These are phyloP conservation scores for Lasius fuliginosus DNA, from an alignment of 2,888 invertebrate genomes.

Conservation along the genomic window DNA sequence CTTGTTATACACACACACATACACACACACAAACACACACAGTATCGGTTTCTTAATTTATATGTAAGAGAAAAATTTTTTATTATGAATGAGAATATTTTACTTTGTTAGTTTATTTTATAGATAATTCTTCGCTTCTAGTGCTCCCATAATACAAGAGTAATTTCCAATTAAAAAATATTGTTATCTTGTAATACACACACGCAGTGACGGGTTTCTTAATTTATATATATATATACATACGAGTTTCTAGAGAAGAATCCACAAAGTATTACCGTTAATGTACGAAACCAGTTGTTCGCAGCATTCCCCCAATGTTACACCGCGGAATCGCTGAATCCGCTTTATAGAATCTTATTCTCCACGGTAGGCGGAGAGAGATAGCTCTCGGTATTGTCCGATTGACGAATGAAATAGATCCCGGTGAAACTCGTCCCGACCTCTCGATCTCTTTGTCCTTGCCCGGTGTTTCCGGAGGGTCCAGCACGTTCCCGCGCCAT, in stretches of 20 bases:
- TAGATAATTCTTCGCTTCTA: not conserved
- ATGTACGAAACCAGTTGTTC: conserved; percentile 36
- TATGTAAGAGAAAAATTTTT: not conserved
- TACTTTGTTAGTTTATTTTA: not conserved
- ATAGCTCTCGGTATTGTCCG: conserved; percentile 60
- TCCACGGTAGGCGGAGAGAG: conserved; percentile 62
- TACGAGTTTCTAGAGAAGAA: not conserved
- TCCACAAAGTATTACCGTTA: conserved; percentile 9
- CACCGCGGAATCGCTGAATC: conserved; percentile 30
- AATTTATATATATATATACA: not conserved
- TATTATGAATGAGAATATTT: not conserved
- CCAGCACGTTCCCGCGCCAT: conserved; percentile 74
- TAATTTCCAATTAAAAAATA: not conserved
- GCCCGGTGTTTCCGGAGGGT: conserved; percentile 69
- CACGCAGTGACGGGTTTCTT: not conserved
- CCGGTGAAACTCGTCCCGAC: conserved; percentile 45
- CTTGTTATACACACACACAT: not conserved
- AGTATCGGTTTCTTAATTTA: not conserved
- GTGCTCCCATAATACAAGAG: not conserved
- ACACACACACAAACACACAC: not conserved
- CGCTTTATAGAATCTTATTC: conserved; percentile 69
- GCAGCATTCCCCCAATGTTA: conserved; percentile 25
- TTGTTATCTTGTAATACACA: not conserved
- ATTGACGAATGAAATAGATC: conserved; percentile 70
- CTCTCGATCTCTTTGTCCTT: conserved; percentile 61